phyloP scores from a whole-genome alignment of 1,140 invertebrate species.

The Trichoplusia ni region DNA sequence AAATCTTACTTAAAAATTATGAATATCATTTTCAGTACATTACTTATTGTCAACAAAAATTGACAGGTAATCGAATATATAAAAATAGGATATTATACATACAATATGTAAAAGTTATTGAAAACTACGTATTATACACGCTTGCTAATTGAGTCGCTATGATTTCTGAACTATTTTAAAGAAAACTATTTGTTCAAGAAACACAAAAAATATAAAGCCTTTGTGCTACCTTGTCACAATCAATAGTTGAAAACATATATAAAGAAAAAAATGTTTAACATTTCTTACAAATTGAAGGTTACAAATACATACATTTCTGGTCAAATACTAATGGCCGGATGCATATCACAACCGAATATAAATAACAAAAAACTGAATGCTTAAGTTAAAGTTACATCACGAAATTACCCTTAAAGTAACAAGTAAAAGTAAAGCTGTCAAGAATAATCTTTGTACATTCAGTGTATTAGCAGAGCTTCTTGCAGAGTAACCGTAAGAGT shows the following conservation, averaged over 20 bases:
- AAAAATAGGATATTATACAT: constrained; percentile 20
- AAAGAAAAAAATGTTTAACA: no score
- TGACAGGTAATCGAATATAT: constrained; percentile 20
- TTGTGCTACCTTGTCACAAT: constrained; percentile 12
- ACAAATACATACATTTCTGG: constrained; percentile 25
- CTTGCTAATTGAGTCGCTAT: no score
- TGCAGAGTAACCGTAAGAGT: constrained; percentile 69
- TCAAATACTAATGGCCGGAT: constrained; percentile 46
- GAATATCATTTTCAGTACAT: constrained; percentile 29
- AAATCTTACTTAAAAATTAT: constrained; percentile 6
- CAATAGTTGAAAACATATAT: background rate
- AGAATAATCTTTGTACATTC: constrained; percentile 4
- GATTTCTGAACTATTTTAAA: constrained; percentile 1
- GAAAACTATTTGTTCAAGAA: background rate
- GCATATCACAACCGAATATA: constrained; percentile 40
- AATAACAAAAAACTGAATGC: constrained; percentile 29
- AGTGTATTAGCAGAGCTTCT: constrained; percentile 42
- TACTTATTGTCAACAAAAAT: constrained; percentile 44
- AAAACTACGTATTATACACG: background rate
- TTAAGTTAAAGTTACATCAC: constrained; percentile 1
- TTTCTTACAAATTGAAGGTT: background rate
- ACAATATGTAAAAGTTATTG: background rate
- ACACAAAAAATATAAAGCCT: background rate
- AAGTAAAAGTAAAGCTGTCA: background rate
- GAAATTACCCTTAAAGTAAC: background rate